These are phyloP conservation scores for Drosophila testacea DNA, from an alignment of 2,888 invertebrate genomes.

Conservation along the genomic window DNA sequence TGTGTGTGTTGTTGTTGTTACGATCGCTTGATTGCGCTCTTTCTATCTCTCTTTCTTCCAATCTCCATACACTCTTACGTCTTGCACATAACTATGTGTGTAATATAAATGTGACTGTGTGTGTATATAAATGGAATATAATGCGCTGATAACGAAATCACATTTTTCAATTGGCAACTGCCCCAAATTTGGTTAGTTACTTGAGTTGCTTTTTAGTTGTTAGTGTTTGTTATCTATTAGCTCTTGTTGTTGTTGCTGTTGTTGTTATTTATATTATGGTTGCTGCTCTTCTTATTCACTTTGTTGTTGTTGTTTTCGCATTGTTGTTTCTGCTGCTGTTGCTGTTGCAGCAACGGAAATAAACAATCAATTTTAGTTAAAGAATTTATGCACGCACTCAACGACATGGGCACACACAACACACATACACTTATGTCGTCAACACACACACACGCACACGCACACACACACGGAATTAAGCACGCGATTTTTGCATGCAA, in stretches of 20 bases:
- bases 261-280: constrained; percentile 28
- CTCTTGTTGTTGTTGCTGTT: constrained; percentile 39
- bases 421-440: constrained; percentile 13
- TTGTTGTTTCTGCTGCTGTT: constrained; percentile 45
- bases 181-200: constrained; percentile 70
- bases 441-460: constrained; percentile 29
- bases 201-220: constrained; percentile 51
- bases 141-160: constrained; percentile 68
- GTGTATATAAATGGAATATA: constrained; percentile 46
- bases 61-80: constrained; percentile 31
- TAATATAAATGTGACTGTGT: constrained; percentile 11
- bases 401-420: constrained; percentile 52
- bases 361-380: constrained; percentile 81
- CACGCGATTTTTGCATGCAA: constrained; percentile 66
- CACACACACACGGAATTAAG: constrained; percentile 46
- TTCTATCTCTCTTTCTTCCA: constrained; percentile 12
- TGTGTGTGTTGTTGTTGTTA: constrained; percentile 32
- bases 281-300: constrained; percentile 27
- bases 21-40: constrained; percentile 30
- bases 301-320: constrained; percentile 40
- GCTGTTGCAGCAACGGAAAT: constrained; percentile 72
- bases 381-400: constrained; percentile 72
- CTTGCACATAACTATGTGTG: constrained; percentile 1
- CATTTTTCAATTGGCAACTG: constrained; percentile 78
- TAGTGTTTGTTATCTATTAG: constrained; percentile 66